Conservation (phyloP, 2,888 invertebrate species). For the Temnothorax rugatulus region DNA sequence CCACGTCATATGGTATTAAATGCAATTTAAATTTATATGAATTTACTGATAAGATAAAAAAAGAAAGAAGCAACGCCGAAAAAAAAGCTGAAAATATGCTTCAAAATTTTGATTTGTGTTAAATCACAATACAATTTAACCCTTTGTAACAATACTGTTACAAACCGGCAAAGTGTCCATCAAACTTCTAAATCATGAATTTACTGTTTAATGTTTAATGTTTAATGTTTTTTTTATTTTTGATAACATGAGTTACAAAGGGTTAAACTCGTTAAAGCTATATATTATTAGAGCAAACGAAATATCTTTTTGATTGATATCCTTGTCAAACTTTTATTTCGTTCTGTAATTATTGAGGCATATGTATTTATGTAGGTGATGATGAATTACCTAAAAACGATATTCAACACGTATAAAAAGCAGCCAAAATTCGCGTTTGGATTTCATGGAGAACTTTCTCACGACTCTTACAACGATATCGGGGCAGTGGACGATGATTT, state of each 20-base stretch:
- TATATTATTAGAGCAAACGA: neutral
- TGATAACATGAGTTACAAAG: too few species aligned
- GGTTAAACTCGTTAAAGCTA: neutral
- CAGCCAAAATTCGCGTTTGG: slow-evolving; percentile 94
- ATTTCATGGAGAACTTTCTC: slow-evolving; percentile 96
- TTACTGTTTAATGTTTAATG: too few species aligned
- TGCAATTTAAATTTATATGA: neutral
- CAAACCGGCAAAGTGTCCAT: too few species aligned
- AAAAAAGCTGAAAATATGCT: neutral
- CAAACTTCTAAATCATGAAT: too few species aligned
- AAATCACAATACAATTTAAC: neutral
- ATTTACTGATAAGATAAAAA: slow-evolving; percentile 3
- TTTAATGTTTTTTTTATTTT: too few species aligned
- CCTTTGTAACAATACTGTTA: too few species aligned
- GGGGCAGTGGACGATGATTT: slow-evolving; percentile 93
- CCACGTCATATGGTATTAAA: slow-evolving; percentile 90
- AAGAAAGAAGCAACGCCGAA: too few species aligned
- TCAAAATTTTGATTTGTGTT: neutral
- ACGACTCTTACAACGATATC: slow-evolving; percentile 94
- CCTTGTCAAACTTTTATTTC: neutral
- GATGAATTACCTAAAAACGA: slow-evolving; percentile 87
- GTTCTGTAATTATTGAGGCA: neutral
- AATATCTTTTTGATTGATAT: neutral
- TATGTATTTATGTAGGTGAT: slow-evolving; percentile 83
- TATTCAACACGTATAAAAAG: slow-evolving; percentile 89